Conservation (phyloP, 2,113 vertebrate species). For the Otolemur garnettii region DNA sequence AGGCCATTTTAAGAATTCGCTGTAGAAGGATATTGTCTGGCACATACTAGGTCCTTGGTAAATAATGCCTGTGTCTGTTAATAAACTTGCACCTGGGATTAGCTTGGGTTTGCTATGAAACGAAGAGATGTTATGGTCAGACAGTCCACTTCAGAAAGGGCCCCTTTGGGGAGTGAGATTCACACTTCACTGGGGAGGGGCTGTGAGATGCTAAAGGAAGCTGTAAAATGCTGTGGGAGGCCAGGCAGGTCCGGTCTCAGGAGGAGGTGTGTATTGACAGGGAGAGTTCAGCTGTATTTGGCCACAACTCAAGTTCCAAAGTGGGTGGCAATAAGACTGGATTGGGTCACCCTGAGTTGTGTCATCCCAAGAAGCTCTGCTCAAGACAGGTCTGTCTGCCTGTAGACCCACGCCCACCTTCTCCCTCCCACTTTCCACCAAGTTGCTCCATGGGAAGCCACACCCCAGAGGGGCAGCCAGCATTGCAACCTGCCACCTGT, state of each 20-base stretch:
- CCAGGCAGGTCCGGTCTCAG: background rate
- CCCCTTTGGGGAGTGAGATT: background rate
- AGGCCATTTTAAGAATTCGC: background rate
- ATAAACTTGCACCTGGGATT: background rate
- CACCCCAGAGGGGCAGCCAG: background rate
- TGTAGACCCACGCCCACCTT: background rate
- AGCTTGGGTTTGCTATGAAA: background rate
- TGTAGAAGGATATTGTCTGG: background rate
- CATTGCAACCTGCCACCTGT: background rate
- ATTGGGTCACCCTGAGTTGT: conserved; percentile 11
- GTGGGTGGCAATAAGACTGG: conserved; percentile 35
- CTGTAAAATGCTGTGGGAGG: background rate
- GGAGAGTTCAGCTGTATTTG: background rate
- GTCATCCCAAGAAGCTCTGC: conserved; percentile 30
- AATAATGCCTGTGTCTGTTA: background rate
- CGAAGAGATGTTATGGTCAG: background rate
- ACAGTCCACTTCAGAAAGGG: background rate
- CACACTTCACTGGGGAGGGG: background rate
- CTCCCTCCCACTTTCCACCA: background rate
- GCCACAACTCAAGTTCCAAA: conserved; percentile 15
- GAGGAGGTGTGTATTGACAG: background rate
- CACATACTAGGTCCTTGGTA: background rate
- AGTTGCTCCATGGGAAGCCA: background rate
- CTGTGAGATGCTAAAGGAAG: background rate
- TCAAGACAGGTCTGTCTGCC: conserved; percentile 59